Percentiles rank a stretch among this genome's conserved stretches.
phyloP scores from a whole-genome alignment of 2,113 vertebrate species.

The Monopterus albus region DNA sequence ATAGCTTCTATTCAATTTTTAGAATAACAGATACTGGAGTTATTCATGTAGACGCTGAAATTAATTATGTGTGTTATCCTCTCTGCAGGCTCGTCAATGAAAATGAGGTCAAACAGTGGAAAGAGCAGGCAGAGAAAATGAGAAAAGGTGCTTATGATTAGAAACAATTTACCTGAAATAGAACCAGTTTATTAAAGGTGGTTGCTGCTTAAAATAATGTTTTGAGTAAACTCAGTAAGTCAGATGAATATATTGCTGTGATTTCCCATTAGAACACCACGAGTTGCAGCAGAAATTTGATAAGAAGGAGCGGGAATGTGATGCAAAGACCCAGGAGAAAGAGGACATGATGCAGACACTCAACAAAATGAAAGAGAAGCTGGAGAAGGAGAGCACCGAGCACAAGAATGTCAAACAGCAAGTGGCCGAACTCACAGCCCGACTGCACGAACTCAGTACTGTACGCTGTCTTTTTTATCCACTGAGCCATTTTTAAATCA shows the following conservation, averaged over 20 bases:
- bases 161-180: not conserved
- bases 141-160: slow-evolving; percentile 87
- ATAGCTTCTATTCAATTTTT: slow-evolving; percentile 34
- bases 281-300: slow-evolving; percentile 97
- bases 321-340: slow-evolving; percentile 97
- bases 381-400: slow-evolving; percentile 93
- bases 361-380: slow-evolving; percentile 99
- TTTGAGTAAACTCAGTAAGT: not conserved
- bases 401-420: slow-evolving; percentile 97
- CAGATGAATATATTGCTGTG: not conserved
- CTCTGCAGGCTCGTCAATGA: slow-evolving; percentile 95
- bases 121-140: slow-evolving; percentile 99
- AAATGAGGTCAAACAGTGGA: slow-evolving; percentile 99
- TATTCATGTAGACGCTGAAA: slow-evolving; percentile 10
- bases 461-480: slow-evolving; percentile 76
- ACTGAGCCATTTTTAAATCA: not conserved
- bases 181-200: not conserved
- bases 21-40: slow-evolving; percentile 19
- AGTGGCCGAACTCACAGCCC: slow-evolving; percentile 88
- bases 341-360: slow-evolving; percentile 99
- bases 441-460: slow-evolving; percentile 91
- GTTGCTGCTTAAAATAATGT: not conserved
- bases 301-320: slow-evolving; percentile 97
- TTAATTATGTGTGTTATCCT: slow-evolving; percentile 38
- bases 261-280: slow-evolving; percentile 86